Evolutionary conservation across 2,888 invertebrate genomes (phyloP), one percentile per base, ranked within the genome.

Genomic region (Aleiodes alternator): DNA sequence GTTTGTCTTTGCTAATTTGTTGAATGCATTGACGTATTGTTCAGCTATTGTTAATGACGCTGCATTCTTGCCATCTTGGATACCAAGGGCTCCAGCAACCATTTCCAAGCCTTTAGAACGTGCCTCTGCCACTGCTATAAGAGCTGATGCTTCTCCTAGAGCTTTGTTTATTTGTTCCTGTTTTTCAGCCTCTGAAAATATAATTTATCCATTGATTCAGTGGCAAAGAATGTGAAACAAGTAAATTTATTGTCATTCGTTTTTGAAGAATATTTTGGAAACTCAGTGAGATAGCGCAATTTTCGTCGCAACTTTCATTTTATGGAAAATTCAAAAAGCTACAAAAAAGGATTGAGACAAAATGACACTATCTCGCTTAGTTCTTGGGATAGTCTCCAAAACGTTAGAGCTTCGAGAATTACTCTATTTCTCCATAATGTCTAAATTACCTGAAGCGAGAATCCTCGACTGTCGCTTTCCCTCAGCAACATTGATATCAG

Each of bases 401-500:
- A 34, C 0, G 34, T 34, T 4, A 34, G 34, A 34, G 34, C 4
- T 34, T 23, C 23, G 2, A 23, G 23, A 23, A 23, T 23, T 23
- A 23, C 23, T 23, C 23, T 23, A 23, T 23, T 23, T 23, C 23
- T 23, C 23, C 23, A 2, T 23, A 23, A 23, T 23, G 23, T 23
- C 23, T 3, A 11, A 43, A 9, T 43, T 89, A 95, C 95, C 95
- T 76, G 98, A 99, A 3, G 95, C 96, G 75, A 99, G 92, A 90
- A 99, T 98, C 85, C 96, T 93, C 0, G 98, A 93, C 87, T 95
- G 94, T 77, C 98, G 94, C 90, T 97, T 96, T 86, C 99, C 99
- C 90, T 99, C 98, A 0, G 99, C 99, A 6, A 98, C 96, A 90
- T 99, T 99, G 76, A 99, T 98, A 80, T 98, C 97, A 0, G 96